phyloP scores from a whole-genome alignment of 2,113 vertebrate species.

The Gallinago jamesoni region DNA sequence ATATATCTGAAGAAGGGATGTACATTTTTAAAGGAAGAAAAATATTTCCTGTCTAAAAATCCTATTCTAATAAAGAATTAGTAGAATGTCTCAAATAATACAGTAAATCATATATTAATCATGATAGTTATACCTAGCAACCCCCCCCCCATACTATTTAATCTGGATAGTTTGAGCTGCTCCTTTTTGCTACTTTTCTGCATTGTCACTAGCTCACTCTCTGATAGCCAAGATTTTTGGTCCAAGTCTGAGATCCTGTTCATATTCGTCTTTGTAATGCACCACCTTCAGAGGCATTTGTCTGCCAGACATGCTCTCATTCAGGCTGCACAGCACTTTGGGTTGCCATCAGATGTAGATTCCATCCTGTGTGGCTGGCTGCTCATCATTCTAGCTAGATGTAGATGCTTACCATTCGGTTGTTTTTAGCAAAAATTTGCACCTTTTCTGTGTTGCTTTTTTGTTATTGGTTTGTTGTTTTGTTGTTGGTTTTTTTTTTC shows the following conservation, averaged over 20 bases:
- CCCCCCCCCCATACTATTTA: neutral
- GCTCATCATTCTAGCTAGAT: accelerated
- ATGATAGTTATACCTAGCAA: neutral
- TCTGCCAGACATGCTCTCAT: neutral
- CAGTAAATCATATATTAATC: neutral
- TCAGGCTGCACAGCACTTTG: neutral
- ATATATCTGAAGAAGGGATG: neutral
- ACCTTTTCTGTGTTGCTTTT: neutral
- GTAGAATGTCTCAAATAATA: neutral
- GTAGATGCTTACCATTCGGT: neutral
- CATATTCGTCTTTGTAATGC: neutral
- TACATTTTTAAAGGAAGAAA: neutral
- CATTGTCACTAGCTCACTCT: neutral
- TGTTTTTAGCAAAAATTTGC: neutral
- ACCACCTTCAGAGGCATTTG: neutral
- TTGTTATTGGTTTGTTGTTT: neutral
- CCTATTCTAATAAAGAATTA: neutral
- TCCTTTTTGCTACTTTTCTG: neutral
- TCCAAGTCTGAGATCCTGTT: neutral
- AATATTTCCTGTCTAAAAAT: neutral
- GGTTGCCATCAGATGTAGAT: neutral
- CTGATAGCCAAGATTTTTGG: neutral
- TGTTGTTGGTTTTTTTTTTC: accelerated
- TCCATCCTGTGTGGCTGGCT: neutral
- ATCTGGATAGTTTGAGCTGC: neutral